phyloP scores from a whole-genome alignment of 1,140 invertebrate species.

The Uloborus diversus region DNA sequence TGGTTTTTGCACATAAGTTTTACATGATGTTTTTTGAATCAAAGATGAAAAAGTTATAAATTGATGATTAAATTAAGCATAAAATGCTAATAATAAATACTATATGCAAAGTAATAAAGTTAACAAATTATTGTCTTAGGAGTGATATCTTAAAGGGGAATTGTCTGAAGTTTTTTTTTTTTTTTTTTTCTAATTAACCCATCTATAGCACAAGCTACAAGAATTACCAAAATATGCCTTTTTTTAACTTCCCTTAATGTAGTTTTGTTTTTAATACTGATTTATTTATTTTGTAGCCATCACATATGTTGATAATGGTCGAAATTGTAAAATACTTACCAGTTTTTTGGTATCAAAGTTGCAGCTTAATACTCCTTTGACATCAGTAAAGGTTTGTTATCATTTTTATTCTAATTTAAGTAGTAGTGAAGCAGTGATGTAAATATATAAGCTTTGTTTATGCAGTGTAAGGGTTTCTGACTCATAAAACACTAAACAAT shows the following conservation, averaged over 20 bases:
- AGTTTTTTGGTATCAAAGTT: constrained; percentile 17
- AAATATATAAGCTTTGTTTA: too few species aligned
- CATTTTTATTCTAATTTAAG: too few species aligned
- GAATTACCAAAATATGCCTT: background rate
- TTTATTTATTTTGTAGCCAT: constrained; percentile 22
- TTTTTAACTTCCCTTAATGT: too few species aligned
- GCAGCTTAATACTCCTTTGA: constrained; percentile 7
- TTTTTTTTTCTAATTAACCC: background rate
- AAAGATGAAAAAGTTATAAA: too few species aligned
- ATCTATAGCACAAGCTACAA: background rate
- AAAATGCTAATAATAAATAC: too few species aligned
- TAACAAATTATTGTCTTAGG: background rate
- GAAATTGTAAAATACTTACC: constrained; percentile 20
- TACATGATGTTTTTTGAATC: too few species aligned
- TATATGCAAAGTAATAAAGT: background rate
- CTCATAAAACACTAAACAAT: background rate
- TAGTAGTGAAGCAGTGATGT: too few species aligned
- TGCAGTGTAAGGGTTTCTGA: background rate
- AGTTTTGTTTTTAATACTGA: background rate
- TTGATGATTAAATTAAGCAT: too few species aligned
- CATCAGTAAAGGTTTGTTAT: constrained; percentile 18
- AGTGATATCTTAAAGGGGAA: background rate
- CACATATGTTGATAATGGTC: constrained; percentile 40
- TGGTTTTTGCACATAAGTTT: too few species aligned
- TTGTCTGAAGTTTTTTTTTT: background rate